phyloP scores from a whole-genome alignment of 2,797 vertebrate species.

The Epinephelus malabaricus region DNA sequence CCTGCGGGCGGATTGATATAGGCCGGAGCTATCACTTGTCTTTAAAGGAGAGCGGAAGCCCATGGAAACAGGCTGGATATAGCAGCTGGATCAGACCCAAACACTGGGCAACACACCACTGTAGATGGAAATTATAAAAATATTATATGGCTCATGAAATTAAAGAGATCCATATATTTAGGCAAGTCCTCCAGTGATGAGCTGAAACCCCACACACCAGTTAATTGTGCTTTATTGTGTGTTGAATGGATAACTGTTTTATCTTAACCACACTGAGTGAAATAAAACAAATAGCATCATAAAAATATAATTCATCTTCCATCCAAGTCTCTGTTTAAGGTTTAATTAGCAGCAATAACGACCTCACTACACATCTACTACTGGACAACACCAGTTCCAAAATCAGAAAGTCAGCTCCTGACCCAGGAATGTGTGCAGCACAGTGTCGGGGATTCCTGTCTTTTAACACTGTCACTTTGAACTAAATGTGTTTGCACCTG shows the following conservation, averaged over 20 bases:
- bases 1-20: slow-evolving; percentile 72
- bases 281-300: not conserved
- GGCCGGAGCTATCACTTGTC: slow-evolving; percentile 66
- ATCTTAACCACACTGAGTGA: not conserved
- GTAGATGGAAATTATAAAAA: slow-evolving; percentile 69
- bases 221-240: slow-evolving; percentile 27
- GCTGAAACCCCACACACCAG: not conserved
- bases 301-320: not conserved
- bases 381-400: slow-evolving; percentile 7
- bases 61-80: slow-evolving; percentile 84
- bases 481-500: slow-evolving; percentile 76
- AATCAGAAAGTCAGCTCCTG: slow-evolving; percentile 23
- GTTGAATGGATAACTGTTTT: not conserved
- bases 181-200: slow-evolving; percentile 8
- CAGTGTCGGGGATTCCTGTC: slow-evolving; percentile 69
- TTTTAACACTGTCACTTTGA: slow-evolving; percentile 75
- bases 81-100: slow-evolving; percentile 76
- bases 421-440: slow-evolving; percentile 45
- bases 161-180: slow-evolving; percentile 36
- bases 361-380: not conserved
- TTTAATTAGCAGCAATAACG: slow-evolving; percentile 16
- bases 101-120: slow-evolving; percentile 66
- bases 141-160: slow-evolving; percentile 62
- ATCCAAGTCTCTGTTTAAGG: not conserved
- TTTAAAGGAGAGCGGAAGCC: slow-evolving; percentile 65